Evolutionary conservation across 2,113 vertebrate genomes (phyloP), one percentile per base, ranked within the genome.

Genomic region (Oxygymnocypris stewartii): DNA sequence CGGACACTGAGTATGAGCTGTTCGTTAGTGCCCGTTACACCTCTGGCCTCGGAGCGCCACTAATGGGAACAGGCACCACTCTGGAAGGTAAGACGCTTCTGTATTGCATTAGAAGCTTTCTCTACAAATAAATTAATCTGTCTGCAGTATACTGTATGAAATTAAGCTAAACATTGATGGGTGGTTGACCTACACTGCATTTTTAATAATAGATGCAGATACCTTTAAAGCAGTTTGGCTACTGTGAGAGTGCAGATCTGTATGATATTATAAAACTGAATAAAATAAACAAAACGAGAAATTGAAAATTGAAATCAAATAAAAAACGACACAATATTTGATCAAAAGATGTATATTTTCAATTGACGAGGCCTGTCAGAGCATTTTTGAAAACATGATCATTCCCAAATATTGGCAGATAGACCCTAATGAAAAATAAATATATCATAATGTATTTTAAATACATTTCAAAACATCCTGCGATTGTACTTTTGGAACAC

Each of bases 1-100:
- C 96, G 69, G 95, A 94, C 78, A 98, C 97, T 4, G 95, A 94
- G 31, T 99, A 99, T 28, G 93, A 96, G 79, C 88, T 99, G 75
- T 97, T 97, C 81, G 97, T 99, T 84, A 96, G 94, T 1, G 97
- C 98, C 23, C 92, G 95, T 63, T 99, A 99, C 61, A 90, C 95
- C 0, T 97, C 97, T 77, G 98, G 97, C 61, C 89, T 96, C 65
- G 97, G 97, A 12, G 96, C 97, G 0, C 95, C 96, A 63, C 96
- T 99, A 51, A 90, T 95, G 88, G 97, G 97, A 88, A 95, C 95
- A 86, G 98, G 98, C 92, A 96, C 95, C 84, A 99, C 98, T 1
- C 94, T 97, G 88, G 98, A 99, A 97, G 98, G 98, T 99, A 97
- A 94, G 92, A 20, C 57, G 78, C 79, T 25, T 49, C 20, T n/a